Conservation (phyloP, 1,140 invertebrate genomes). For the Aphidius gifuensis region DNA sequence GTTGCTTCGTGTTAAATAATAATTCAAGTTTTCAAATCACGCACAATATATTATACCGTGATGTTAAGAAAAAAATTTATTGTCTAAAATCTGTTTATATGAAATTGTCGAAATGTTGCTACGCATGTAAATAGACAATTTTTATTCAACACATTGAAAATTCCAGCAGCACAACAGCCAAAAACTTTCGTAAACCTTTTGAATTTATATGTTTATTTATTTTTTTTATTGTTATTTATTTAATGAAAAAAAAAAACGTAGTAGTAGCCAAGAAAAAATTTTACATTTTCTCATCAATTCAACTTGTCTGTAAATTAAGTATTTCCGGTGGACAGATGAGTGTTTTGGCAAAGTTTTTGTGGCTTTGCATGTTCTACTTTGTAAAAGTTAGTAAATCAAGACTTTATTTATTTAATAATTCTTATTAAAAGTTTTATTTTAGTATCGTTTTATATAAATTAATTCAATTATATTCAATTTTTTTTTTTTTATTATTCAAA, state of each 20-base stretch:
- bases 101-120: slow-evolving; percentile 13
- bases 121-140: slow-evolving; percentile 9
- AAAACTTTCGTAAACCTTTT: neutral
- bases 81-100: slow-evolving; percentile 8
- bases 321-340: slow-evolving; percentile 37
- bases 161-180: slow-evolving; percentile 2
- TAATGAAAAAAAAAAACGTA: neutral
- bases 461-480: slow-evolving; percentile 1
- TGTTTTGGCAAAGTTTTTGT: slow-evolving; percentile 34
- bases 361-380: slow-evolving; percentile 36
- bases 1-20: neutral
- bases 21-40: slow-evolving; percentile 3
- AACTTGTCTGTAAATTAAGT: slow-evolving; percentile 31
- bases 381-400: slow-evolving; percentile 40
- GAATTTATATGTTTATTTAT: neutral
- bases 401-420: neutral
- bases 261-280: neutral
- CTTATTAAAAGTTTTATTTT: slow-evolving; percentile 3
- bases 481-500: neutral
- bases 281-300: neutral
- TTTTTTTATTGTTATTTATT: neutral
- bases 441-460: slow-evolving; percentile 4
- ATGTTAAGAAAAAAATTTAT: slow-evolving; percentile 1
- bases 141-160: slow-evolving; percentile 9
- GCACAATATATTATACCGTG: neutral